phyloP scores from a whole-genome alignment of 1,140 invertebrate species.

The Drosophila simulans region DNA sequence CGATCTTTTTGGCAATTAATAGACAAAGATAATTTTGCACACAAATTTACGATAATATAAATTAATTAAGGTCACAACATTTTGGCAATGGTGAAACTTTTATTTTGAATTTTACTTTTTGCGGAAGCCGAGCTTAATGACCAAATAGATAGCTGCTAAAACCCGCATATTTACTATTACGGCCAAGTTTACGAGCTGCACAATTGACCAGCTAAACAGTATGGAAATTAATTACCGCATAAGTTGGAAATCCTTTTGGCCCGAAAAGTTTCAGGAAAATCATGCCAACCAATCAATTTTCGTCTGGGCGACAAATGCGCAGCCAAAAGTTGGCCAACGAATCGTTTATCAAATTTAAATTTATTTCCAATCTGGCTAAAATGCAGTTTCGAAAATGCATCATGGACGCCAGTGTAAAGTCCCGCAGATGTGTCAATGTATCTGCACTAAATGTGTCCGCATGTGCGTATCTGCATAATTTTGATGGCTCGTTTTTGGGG shows the following conservation, averaged over 20 bases:
- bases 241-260: constrained; percentile 7
- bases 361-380: constrained; percentile 51
- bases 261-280: constrained; percentile 2
- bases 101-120: no score
- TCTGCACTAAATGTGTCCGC: constrained; percentile 23
- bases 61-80: no score
- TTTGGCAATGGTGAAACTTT: no score
- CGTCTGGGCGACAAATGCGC: constrained; percentile 34
- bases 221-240: constrained; percentile 54
- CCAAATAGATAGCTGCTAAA: background rate
- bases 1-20: no score
- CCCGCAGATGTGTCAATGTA: constrained; percentile 39
- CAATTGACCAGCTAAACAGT: constrained; percentile 24
- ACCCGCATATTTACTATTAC: background rate
- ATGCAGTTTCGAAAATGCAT: constrained; percentile 51
- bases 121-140: constrained; percentile 2
- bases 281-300: constrained; percentile 48
- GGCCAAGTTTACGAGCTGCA: constrained; percentile 48
- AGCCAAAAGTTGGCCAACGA: constrained; percentile 48
- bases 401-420: constrained; percentile 23
- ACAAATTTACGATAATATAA: no score
- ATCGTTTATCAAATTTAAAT: constrained; percentile 77
- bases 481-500: constrained; percentile 56
- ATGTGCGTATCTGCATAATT: constrained; percentile 63
- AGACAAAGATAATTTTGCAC: no score